A percentile compares a stretch with the other conserved stretches of the same genome.
phyloP scores from a whole-genome alignment of 2,888 invertebrate genomes.

The Pyrocoelia pectoralis region DNA sequence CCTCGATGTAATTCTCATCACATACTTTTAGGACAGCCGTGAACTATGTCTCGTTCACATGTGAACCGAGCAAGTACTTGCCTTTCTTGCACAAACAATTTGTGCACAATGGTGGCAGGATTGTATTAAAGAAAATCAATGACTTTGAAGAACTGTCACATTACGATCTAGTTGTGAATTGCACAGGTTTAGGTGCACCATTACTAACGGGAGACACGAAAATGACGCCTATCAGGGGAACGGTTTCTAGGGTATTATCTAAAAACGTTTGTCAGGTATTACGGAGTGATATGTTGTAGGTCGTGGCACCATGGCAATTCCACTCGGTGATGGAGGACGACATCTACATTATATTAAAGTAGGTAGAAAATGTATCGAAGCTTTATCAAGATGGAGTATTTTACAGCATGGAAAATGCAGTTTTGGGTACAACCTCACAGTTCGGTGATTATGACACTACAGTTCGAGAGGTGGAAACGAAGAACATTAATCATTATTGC shows the following conservation, averaged over 20 bases:
- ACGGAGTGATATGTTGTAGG: conserved; percentile 63
- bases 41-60: conserved; percentile 72
- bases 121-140: conserved; percentile 62
- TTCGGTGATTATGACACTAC: too few relatives aligned
- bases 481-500: background rate
- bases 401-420: too few relatives aligned
- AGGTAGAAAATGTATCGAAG: too few relatives aligned
- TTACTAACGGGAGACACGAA: conserved; percentile 68
- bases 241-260: conserved; percentile 68
- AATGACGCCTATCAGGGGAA: conserved; percentile 76
- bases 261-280: background rate
- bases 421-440: too few relatives aligned
- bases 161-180: conserved; percentile 79
- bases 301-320: conserved; percentile 74
- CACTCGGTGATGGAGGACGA: conserved; percentile 41
- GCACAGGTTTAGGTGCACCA: conserved; percentile 75
- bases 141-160: conserved; percentile 61
- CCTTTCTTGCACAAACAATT: conserved; percentile 73
- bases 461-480: too few relatives aligned
- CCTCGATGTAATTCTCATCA: conserved; percentile 7
- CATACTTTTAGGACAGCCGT: conserved; percentile 65
- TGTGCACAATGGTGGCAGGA: conserved; percentile 65
- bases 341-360: too few relatives aligned
- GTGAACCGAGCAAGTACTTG: conserved; percentile 70
- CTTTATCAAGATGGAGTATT: too few relatives aligned